phyloP scores from a whole-genome alignment of 2,888 invertebrate genomes.

The Harpagoxenus sublaevis region DNA sequence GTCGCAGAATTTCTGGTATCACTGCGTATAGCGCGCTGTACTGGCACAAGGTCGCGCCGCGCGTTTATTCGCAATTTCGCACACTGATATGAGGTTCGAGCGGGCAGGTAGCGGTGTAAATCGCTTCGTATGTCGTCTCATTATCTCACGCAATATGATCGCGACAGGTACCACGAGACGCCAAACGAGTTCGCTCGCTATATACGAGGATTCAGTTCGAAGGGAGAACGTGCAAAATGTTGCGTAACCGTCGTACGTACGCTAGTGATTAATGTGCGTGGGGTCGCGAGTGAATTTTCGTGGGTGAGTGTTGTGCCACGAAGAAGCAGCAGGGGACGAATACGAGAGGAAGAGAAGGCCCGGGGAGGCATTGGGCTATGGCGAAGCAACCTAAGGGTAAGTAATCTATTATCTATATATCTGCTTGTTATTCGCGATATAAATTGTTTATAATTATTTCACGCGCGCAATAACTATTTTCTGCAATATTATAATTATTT shows the following conservation, averaged over 20 bases:
- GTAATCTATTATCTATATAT: neutral
- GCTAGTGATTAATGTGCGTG: neutral
- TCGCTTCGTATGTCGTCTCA: neutral
- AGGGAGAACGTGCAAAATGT: neutral
- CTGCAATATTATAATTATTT: neutral
- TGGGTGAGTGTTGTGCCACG: neutral
- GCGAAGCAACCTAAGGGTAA: neutral
- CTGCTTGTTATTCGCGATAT: neutral
- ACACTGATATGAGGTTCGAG: neutral
- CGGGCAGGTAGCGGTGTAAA: neutral
- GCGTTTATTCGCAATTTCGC: neutral
- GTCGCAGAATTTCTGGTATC: too few relatives aligned
- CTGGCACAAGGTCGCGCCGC: neutral
- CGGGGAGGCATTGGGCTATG: neutral
- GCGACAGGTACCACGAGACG: neutral
- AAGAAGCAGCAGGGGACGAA: neutral
- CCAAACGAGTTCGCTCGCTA: neutral
- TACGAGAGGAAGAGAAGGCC: neutral
- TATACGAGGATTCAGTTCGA: neutral
- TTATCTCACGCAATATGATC: conserved; percentile 6
- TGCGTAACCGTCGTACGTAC: neutral
- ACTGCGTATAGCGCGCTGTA: neutral
- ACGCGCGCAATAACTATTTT: neutral
- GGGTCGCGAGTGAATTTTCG: conserved; percentile 1
- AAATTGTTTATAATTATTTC: conserved; percentile 21